Conservation (phyloP, 2,888 invertebrate species). For the Platycheirus albimanus region DNA sequence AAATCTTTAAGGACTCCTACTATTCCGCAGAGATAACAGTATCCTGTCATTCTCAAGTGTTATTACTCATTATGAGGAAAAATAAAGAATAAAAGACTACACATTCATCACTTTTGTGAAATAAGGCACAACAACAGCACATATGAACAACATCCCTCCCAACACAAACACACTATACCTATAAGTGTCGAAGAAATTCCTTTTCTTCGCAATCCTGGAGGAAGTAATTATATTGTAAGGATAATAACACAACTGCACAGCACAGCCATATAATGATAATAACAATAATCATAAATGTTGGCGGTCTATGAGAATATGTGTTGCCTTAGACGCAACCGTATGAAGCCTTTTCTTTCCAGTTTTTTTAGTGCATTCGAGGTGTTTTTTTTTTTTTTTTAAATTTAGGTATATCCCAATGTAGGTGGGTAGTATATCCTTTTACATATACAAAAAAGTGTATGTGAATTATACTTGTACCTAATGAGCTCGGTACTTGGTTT, state of each 20-base stretch:
- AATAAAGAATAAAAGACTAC: neutral
- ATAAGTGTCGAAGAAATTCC: conserved; percentile 36
- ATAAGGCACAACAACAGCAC: neutral
- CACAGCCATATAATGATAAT: conserved; percentile 68
- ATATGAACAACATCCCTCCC: neutral
- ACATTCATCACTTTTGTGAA: conserved; percentile 20
- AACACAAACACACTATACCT: neutral
- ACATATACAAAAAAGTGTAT: neutral
- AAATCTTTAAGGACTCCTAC: neutral
- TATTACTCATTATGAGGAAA: conserved; percentile 12
- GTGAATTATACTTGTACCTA: neutral
- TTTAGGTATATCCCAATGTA: too few species aligned
- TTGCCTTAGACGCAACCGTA: conserved; percentile 12
- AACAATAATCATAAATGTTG: conserved; percentile 73
- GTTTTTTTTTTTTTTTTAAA: neutral
- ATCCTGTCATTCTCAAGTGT: conserved; percentile 25
- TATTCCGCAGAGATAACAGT: conserved; percentile 13
- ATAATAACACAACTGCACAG: conserved; percentile 69
- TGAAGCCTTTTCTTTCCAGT: neutral
- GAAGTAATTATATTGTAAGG: conserved; percentile 67
- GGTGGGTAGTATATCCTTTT: neutral
- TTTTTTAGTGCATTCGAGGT: neutral
- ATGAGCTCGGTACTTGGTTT: neutral
- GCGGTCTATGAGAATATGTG: conserved; percentile 59
- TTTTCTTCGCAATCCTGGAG: conserved; percentile 52